Evolutionary conservation across 2,113 vertebrate species (phyloP).

Genomic region (Ovis canadensis): DNA sequence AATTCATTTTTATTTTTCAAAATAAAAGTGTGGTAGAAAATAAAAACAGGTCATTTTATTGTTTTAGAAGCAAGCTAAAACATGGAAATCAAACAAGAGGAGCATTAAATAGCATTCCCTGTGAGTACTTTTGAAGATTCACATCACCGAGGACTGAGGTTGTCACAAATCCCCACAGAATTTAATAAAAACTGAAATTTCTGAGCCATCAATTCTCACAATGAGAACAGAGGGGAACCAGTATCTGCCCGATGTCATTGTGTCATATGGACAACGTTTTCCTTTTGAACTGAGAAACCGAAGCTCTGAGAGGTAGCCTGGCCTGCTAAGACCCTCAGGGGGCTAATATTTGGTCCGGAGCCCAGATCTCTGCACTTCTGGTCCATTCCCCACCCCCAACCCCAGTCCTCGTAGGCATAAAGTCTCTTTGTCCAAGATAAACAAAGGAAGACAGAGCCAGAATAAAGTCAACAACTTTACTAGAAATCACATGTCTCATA

Average conservation of each 20-base stretch:
- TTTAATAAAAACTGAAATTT: neutral
- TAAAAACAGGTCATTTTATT: neutral
- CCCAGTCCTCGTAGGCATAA: neutral
- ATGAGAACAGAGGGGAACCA: accelerated
- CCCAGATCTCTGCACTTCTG: neutral
- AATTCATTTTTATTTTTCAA: neutral
- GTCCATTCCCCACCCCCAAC: neutral
- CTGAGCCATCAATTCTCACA: neutral
- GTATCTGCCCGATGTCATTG: accelerated
- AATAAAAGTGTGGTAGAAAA: neutral
- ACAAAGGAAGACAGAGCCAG: neutral
- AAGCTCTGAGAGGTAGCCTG: neutral
- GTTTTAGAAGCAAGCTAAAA: neutral
- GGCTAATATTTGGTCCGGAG: neutral
- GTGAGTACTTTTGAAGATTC: neutral
- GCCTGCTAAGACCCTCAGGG: neutral
- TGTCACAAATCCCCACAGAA: neutral
- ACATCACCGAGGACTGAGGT: neutral
- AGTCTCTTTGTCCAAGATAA: neutral
- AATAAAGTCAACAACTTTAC: neutral
- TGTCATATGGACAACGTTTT: accelerated
- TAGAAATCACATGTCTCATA: neutral
- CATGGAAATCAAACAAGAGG: neutral
- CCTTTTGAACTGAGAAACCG: neutral
- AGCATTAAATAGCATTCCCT: neutral